Evolutionary conservation across 2,888 invertebrate species (phyloP), one percentile per base, ranked within the genome.

Genomic region (Isotomurus palustris): DNA sequence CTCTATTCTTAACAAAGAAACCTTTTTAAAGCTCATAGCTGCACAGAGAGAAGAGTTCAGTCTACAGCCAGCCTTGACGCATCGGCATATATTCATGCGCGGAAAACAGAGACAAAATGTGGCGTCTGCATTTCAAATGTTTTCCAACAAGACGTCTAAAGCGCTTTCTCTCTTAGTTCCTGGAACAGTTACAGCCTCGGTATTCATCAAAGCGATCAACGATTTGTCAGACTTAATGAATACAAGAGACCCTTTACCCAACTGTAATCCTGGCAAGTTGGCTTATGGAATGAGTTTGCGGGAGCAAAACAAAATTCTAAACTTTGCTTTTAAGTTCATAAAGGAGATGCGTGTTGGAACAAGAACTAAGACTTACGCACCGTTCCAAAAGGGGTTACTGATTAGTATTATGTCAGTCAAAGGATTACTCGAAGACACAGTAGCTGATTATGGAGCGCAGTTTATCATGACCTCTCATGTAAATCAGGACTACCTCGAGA

Each of bases 401-500:
- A 47, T 54, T 19, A 19, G n/a, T 4, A 54, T 54, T 8, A 5
- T 28, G 4, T 36, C 47, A 10, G 10, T 47, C 2, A 14, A 17
- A 25, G 35, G 19, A 2, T 22, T 47, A 4, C 25, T 17, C 6
- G 25, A 27, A 6, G 36, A 35, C 22, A 21, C 47, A 24, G 8
- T 12, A 12, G 38, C 35, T 6, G 19, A 19, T 10, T 8, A 10
- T 6, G 32, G 22, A 19, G 14, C 36, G 6, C 2, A 43, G 28
- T 53, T 12, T 24, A 12, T 53, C 3, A 8, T 53, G 27, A 29
- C 22, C 6, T 5, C 43, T 21, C 28, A 24, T 17, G 21, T 53
- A n/a, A 53, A 43, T 32, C 53, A 53, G 35, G 53, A 53, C 24
- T 53, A 38, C 29, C 12, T 53, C 22, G 53, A 53, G 25, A 44